phyloP scores from a whole-genome alignment of 2,888 invertebrate species.

The Graphium colonna region DNA sequence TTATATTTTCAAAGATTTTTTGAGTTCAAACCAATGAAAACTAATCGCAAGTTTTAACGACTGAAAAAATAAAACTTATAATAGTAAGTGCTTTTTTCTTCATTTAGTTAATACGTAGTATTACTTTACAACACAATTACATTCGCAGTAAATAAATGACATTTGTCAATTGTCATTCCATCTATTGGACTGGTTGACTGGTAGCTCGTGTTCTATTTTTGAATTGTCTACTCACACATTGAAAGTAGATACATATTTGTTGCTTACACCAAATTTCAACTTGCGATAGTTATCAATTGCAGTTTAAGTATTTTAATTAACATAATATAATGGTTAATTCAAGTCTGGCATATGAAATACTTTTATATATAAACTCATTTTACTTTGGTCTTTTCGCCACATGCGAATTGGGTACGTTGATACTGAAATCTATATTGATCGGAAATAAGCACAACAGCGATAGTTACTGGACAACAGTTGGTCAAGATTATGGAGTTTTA shows the following conservation, averaged over 20 bases:
- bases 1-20: not conserved
- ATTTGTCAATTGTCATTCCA: slow-evolving; percentile 5
- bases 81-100: not conserved
- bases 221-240: not conserved
- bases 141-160: not conserved
- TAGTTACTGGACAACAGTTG: slow-evolving; percentile 84
- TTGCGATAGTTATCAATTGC: not conserved
- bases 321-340: slow-evolving; percentile 82
- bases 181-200: not conserved
- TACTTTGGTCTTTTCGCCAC: slow-evolving; percentile 92
- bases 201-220: slow-evolving; percentile 19
- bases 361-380: slow-evolving; percentile 92
- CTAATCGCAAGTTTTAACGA: not conserved
- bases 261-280: not conserved
- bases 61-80: too few relatives aligned
- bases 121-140: not conserved
- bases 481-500: slow-evolving; percentile 89
- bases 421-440: slow-evolving; percentile 87
- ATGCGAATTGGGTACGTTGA: slow-evolving; percentile 88
- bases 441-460: slow-evolving; percentile 77
- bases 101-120: not conserved
- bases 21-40: not conserved
- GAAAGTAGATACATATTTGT: not conserved
- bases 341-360: slow-evolving; percentile 90
- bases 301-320: not conserved